phyloP scores from a whole-genome alignment of 53 echinoderm and acorn worm genomes.

The Temnopleurus reevesii region DNA sequence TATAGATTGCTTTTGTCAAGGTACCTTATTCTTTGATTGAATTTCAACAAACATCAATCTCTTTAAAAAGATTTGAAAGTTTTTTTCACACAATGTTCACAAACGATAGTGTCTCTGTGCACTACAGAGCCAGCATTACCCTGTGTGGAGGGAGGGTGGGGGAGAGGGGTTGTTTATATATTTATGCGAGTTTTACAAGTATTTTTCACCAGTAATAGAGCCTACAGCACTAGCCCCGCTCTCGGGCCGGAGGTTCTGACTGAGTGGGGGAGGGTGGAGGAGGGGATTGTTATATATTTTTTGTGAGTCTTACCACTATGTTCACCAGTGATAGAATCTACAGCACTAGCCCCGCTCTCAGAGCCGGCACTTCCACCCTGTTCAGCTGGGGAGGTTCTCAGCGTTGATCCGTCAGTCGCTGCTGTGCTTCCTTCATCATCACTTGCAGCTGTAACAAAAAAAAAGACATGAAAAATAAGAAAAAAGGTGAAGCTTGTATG shows the following conservation, averaged over 20 bases:
- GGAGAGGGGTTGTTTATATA: too few relatives aligned
- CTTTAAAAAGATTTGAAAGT: too few relatives aligned
- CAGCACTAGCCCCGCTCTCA: conserved; percentile 96
- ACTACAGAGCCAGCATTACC: too few relatives aligned
- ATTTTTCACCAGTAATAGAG: conserved; percentile 96
- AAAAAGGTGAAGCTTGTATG: too few relatives aligned
- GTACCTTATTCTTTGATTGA: too few relatives aligned
- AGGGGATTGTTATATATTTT: background rate
- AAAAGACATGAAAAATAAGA: too few relatives aligned
- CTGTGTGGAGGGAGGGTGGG: too few relatives aligned
- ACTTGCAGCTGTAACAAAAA: conserved; percentile 75
- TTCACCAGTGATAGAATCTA: conserved; percentile 97
- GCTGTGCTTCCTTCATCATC: conserved; percentile 99
- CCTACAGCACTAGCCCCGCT: conserved; percentile 96
- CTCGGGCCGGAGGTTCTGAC: conserved; percentile 95
- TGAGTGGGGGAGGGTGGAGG: conserved; percentile 96
- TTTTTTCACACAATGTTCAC: too few relatives aligned
- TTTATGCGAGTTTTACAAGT: conserved; percentile 68
- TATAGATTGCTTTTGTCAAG: too few relatives aligned
- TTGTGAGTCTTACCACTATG: conserved; percentile 78
- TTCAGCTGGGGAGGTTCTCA: conserved; percentile 97
- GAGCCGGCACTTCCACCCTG: conserved; percentile 97
- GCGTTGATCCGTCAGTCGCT: conserved; percentile 94
- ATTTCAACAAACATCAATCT: too few relatives aligned
- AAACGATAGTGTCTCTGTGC: too few relatives aligned